Conservation (phyloP, 2,888 invertebrate genomes). For the Nomada hirtipes region DNA sequence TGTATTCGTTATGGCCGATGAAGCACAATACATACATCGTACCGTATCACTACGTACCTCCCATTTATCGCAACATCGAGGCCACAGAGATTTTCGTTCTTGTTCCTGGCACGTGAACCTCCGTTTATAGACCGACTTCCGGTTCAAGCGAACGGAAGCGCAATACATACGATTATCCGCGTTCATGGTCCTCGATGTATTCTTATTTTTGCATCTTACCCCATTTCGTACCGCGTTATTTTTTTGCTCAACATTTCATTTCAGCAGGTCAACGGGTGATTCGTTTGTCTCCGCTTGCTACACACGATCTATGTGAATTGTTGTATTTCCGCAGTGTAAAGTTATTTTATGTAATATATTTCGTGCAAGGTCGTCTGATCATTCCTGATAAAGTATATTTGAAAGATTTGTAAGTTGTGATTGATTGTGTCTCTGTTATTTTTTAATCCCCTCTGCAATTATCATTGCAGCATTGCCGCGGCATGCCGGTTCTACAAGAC, state of each 20-base stretch:
- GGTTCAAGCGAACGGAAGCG: background rate
- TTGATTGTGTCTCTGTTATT: background rate
- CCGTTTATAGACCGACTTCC: background rate
- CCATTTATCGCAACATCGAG: conserved; percentile 9
- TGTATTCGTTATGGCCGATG: conserved; percentile 31
- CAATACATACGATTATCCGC: background rate
- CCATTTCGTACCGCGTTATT: too few relatives aligned
- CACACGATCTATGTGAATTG: too few relatives aligned
- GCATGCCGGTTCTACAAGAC: background rate
- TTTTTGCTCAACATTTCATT: too few relatives aligned
- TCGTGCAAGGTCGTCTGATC: too few relatives aligned
- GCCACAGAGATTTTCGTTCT: background rate
- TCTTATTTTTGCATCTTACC: too few relatives aligned
- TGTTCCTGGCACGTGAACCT: background rate
- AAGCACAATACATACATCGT: conserved; percentile 26
- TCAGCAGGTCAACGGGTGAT: too few relatives aligned
- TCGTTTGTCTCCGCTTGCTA: too few relatives aligned
- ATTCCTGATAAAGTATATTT: too few relatives aligned
- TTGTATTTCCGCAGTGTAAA: too few relatives aligned
- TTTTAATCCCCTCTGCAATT: background rate
- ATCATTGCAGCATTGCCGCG: conserved; percentile 20
- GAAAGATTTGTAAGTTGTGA: background rate
- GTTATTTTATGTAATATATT: too few relatives aligned
- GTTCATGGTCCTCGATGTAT: background rate
- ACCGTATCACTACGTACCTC: conserved; percentile 37